phyloP scores from a whole-genome alignment of 2,113 vertebrate species.

The Oncorhynchus mykiss region DNA sequence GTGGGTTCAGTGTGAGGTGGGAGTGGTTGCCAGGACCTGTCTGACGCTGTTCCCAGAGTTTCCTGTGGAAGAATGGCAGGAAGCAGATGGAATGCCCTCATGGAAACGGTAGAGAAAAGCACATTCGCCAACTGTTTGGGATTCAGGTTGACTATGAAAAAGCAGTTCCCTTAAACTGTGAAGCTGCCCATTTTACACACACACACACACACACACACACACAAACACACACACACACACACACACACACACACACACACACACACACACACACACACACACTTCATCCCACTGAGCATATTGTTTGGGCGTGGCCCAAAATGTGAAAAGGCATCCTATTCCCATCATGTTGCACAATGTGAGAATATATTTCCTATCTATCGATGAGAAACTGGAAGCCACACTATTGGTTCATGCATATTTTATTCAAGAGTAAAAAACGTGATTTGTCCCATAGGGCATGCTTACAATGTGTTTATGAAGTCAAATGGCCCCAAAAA shows the following conservation, averaged over 20 bases:
- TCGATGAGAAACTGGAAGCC: constrained; percentile 19
- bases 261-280: no score
- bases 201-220: no score
- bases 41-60: constrained; percentile 45
- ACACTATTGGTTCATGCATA: constrained; percentile 79
- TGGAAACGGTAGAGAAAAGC: constrained; percentile 53
- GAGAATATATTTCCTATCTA: background rate
- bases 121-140: background rate
- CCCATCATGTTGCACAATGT: background rate
- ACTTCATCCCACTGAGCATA: background rate
- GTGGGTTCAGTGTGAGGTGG: constrained; percentile 26
- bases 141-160: constrained; percentile 15
- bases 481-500: constrained; percentile 81
- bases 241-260: no score
- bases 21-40: background rate
- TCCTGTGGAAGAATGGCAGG: constrained; percentile 89
- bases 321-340: background rate
- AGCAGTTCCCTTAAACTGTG: background rate
- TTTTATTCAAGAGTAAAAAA: constrained; percentile 90
- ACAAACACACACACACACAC: no score
- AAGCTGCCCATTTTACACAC: no score
- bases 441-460: constrained; percentile 85
- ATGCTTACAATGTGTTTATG: constrained; percentile 84
- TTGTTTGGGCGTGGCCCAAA: no score
- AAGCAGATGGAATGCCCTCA: constrained; percentile 75